Evolutionary conservation across 2,797 vertebrate species (phyloP), one percentile per base, ranked within the genome.

Genomic region (Sternarchorhynchus goeldii): DNA sequence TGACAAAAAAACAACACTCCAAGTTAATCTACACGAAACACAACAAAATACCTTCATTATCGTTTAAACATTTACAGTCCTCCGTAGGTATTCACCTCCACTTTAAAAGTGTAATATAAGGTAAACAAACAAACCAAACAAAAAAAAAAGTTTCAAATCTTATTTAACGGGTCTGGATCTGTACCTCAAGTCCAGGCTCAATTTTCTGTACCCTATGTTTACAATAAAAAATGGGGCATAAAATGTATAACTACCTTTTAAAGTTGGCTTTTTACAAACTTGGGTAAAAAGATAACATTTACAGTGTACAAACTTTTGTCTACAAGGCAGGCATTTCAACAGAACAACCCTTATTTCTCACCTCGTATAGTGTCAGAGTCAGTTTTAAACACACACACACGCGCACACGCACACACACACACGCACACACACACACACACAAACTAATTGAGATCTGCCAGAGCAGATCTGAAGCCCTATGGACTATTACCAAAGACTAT

Each of bases 221-320:
- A 80, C 78, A 85, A 76, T 87, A 81, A 86, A 92, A 95, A 96
- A 95, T 95, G 95, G 95, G 94, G 96, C 95, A 90, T 92, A 87
- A 89, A 92, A 95, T 94, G 94, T 86, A 93, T 95, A 93, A 90
- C 90, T 93, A 94, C 93, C 92, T 96, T 93, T 96, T 92, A 95
- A 92, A 93, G 92, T 91, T 93, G 75, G 92, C 92, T 91, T 68
- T 95, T 96, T 96, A 96, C 94, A 97, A 96, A 95, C 89, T 92
- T 91, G 93, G 95, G 95, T 91, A 94, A 94, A 92, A 93, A 92
- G 90, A 90, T 91, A 94, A 94, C 92, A 94, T 96, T 96, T 99
- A 98, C 97, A 98, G 97, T 98, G 96, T 98, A 98, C 94, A 98
- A 96, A 96, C 96, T 95, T 94, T 94, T 95, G 95, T 96, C 95